These are phyloP conservation scores for Pharmacophagus antenor DNA, from an alignment of 2,888 invertebrate species.

Conservation along the genomic window DNA sequence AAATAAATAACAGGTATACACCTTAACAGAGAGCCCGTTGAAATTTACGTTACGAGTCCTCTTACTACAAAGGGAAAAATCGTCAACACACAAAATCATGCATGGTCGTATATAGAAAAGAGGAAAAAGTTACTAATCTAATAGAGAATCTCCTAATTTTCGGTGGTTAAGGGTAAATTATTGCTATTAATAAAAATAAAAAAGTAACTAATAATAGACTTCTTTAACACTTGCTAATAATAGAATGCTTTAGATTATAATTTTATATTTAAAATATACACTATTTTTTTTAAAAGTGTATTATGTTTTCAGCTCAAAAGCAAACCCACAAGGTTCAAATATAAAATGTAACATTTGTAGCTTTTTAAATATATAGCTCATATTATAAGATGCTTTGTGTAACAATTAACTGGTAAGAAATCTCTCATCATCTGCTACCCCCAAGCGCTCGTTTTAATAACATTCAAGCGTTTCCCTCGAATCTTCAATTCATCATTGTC, in stretches of 20 bases:
- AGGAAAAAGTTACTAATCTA: no score
- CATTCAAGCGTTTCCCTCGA: conserved; percentile 53
- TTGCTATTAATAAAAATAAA: no score
- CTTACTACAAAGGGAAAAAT: no score
- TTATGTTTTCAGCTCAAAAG: conserved; percentile 20
- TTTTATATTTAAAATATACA: conserved; percentile 32
- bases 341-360: not conserved
- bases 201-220: no score
- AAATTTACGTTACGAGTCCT: no score
- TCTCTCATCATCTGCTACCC: conserved; percentile 58
- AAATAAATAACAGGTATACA: no score
- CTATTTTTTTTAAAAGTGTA: not conserved
- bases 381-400: conserved; percentile 27
- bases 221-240: no score
- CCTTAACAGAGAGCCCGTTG: no score
- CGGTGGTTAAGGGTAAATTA: no score
- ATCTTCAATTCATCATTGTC: conserved; percentile 48
- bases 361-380: not conserved
- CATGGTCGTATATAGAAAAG: no score
- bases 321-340: not conserved
- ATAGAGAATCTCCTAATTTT: no score
- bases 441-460: conserved; percentile 55
- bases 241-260: conserved; percentile 45
- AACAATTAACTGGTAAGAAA: conserved; percentile 28
- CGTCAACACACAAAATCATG: no score